Percentiles rank a stretch among this genome's conserved stretches.
Conservation (phyloP, 2,888 invertebrate genomes). For the Helicoverpa assulta region DNA sequence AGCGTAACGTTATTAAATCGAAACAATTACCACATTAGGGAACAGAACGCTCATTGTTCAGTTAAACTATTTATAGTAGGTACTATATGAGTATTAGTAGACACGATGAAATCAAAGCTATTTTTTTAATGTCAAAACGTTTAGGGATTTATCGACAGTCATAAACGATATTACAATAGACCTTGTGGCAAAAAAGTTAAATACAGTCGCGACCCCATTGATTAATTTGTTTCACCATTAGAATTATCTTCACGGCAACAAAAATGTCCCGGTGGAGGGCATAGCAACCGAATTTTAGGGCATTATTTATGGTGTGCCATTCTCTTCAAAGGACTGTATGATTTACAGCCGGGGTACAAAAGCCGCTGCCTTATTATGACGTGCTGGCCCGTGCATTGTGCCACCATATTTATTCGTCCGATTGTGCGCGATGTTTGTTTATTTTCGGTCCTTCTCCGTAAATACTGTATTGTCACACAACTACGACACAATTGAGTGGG, state of each 20-base stretch:
- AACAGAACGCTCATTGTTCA: constrained; percentile 50
- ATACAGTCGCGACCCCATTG: constrained; percentile 81
- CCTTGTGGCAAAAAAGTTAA: constrained; percentile 75
- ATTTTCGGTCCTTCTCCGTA: constrained; percentile 88
- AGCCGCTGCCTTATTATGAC: constrained; percentile 89
- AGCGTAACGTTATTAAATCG: constrained; percentile 78
- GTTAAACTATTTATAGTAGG: constrained; percentile 20
- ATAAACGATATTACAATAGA: constrained; percentile 72
- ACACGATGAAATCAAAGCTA: constrained; percentile 28
- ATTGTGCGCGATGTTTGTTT: constrained; percentile 88
- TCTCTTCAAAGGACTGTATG: constrained; percentile 88
- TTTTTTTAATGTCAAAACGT: constrained; percentile 39
- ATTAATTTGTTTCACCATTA: constrained; percentile 87
- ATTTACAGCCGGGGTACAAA: constrained; percentile 88
- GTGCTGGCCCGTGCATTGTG: constrained; percentile 87
- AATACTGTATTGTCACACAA: constrained; percentile 85
- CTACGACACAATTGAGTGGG: constrained; percentile 79
- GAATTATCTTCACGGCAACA: constrained; percentile 81
- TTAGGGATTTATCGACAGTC: constrained; percentile 62
- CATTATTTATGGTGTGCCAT: constrained; percentile 89
- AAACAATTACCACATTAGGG: constrained; percentile 74
- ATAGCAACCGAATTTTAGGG: constrained; percentile 82
- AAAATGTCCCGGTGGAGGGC: constrained; percentile 81
- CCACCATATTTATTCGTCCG: constrained; percentile 85
- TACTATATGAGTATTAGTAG: constrained; percentile 13